Evolutionary conservation across 2,888 invertebrate species (phyloP), one percentile per base, ranked within the genome.

Genomic region (Torymus aiolomorphi): DNA sequence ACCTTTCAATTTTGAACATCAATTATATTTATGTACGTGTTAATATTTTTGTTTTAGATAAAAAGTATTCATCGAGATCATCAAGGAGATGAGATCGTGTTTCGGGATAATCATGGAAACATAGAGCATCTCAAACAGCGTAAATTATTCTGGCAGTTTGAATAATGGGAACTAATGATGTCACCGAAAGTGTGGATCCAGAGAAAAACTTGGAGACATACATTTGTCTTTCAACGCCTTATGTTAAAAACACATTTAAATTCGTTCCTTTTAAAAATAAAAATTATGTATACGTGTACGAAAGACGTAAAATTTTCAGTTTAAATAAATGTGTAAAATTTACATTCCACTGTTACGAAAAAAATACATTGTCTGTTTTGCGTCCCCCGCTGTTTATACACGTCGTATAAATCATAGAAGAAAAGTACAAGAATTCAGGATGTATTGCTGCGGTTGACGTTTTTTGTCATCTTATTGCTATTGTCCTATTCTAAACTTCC

Each of bases 401-500:
- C 14, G 54, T 69, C 57, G 16, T 16, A 76, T 80, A 76, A 80
- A 75, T 76, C 73, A 18, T 16, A 14, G 51, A 65, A 51, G 42
- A 71, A 24, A 65, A 31, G 31, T 14, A 12, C 57, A 52, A 61
- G 67, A 69, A 72, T 73, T 13, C 51, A 24, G 16, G 57, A 54
- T 72, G 72, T 71, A 77, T 77, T 52, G 70, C 16, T 52, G 31
- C 61, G 54, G 62, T 77, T 57, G 51, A 73, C 20, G 62, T 73
- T 77, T 67, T 70, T 52, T 70, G 49, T 74, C 74, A 31, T 62
- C 54, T 70, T 80, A 69, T 63, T 51, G 54, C 73, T 51, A 80
- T 80, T 73, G 67, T 77, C 59, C 42, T 69, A 70, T 65, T 66
- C 24, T 65, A 70, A 77, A 63, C 56, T 76, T 8, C 57, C 24